These are phyloP conservation scores for Drosophila baimaii DNA, from an alignment of 1,140 invertebrate species.

Conservation along the genomic window DNA sequence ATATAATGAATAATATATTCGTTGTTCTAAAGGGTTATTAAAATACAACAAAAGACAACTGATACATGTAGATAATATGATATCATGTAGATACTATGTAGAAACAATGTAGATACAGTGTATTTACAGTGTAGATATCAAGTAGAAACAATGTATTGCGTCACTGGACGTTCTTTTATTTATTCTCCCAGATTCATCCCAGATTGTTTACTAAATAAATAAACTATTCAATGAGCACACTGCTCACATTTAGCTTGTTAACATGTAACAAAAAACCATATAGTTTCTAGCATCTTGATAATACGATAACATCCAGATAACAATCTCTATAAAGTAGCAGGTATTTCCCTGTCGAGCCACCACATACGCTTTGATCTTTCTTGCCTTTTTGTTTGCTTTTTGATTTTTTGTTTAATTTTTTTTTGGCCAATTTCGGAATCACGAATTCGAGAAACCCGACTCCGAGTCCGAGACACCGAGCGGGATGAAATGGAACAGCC, in stretches of 20 bases:
- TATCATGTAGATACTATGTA: too few species aligned
- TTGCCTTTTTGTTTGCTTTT: background rate
- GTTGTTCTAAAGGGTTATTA: too few species aligned
- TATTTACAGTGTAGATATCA: too few species aligned
- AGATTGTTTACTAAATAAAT: background rate
- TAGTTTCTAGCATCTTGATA: background rate
- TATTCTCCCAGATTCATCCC: background rate
- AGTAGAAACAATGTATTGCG: too few species aligned
- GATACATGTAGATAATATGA: too few species aligned
- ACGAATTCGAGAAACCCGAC: constrained; percentile 20
- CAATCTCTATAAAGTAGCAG: constrained; percentile 9
- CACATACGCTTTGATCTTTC: constrained; percentile 2
- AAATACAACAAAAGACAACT: too few species aligned
- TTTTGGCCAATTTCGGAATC: constrained; percentile 23
- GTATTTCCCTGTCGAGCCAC: constrained; percentile 10
- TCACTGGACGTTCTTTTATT: too few species aligned
- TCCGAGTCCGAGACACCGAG: background rate
- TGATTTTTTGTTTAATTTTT: constrained; percentile 1
- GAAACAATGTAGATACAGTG: too few species aligned
- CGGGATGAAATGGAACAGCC: constrained; percentile 38
- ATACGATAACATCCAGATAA: background rate
- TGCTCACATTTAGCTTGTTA: background rate
- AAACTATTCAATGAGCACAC: background rate
- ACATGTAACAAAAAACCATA: constrained; percentile 5
- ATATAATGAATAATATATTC: too few species aligned